Conservation (phyloP, 2,888 invertebrate genomes). For the Helobdella robusta region DNA sequence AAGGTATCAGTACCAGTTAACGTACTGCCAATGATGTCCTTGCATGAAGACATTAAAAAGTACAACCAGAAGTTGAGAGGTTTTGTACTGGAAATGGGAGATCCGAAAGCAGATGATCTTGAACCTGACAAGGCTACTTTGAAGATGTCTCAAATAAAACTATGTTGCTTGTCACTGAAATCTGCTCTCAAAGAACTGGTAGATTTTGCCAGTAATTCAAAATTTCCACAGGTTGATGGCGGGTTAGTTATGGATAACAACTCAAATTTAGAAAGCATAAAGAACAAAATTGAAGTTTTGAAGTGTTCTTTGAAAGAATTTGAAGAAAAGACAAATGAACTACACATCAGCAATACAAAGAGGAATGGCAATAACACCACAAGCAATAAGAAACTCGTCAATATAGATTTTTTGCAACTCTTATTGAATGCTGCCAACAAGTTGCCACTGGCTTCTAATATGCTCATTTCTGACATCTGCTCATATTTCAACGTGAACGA, state of each 20-base stretch:
- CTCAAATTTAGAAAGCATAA: slow-evolving; percentile 2
- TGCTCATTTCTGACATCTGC: no score
- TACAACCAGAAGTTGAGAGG: slow-evolving; percentile 1
- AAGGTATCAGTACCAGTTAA: neutral
- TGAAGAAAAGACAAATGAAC: slow-evolving; percentile 6
- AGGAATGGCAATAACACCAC: no score
- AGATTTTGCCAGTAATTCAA: slow-evolving; percentile 79
- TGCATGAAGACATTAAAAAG: slow-evolving; percentile 13
- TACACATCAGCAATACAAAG: no score
- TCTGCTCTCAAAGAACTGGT: slow-evolving; percentile 75
- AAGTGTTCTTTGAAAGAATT: neutral
- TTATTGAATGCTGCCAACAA: no score
- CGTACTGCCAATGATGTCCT: slow-evolving; percentile 1
- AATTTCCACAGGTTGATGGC: no score
- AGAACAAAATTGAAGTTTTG: slow-evolving; percentile 8
- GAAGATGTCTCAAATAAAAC: slow-evolving; percentile 68
- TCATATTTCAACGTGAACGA: no score
- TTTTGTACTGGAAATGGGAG: neutral
- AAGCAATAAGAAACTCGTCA: no score
- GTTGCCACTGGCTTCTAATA: no score
- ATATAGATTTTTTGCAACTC: no score
- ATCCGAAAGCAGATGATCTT: neutral
- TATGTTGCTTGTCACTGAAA: slow-evolving; percentile 66
- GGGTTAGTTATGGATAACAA: no score
- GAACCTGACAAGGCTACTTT: neutral